Conservation (phyloP, 2,797 vertebrate species). For the Acanthiza pusilla region DNA sequence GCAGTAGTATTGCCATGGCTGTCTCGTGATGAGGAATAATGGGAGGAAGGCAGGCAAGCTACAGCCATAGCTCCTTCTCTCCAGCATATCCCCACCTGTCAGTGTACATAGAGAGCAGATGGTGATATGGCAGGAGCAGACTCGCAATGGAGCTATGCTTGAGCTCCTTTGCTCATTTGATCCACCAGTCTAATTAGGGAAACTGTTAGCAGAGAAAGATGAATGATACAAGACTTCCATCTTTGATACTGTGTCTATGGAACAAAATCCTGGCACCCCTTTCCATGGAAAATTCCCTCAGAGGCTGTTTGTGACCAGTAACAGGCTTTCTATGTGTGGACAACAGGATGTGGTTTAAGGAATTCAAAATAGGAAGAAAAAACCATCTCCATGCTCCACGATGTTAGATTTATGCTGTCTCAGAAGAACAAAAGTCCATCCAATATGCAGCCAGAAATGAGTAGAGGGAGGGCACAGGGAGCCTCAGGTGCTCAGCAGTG, state of each 20-base stretch:
- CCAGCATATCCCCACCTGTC: not conserved
- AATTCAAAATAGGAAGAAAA: not conserved
- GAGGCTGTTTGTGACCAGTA: not conserved
- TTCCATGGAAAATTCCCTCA: not conserved
- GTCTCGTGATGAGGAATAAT: not conserved
- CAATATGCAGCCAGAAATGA: not conserved
- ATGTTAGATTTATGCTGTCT: not conserved
- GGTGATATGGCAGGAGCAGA: slow-evolving; percentile 24
- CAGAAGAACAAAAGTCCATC: not conserved
- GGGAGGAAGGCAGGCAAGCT: not conserved
- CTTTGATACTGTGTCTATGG: not conserved
- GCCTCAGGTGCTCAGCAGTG: not conserved
- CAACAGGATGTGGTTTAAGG: not conserved
- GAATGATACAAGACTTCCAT: not conserved
- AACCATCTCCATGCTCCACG: not conserved
- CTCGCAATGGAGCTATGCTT: not conserved
- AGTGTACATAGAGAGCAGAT: slow-evolving; percentile 30
- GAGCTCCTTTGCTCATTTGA: slow-evolving; percentile 49
- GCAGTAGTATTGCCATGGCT: not conserved
- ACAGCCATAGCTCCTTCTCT: not conserved
- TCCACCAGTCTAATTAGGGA: slow-evolving; percentile 16
- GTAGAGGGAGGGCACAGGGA: not conserved
- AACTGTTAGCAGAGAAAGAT: not conserved
- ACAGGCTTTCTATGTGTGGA: not conserved
- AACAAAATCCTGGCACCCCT: not conserved